Evolutionary conservation across 2,113 vertebrate genomes (phyloP).

Genomic region (Apodemus sylvaticus): DNA sequence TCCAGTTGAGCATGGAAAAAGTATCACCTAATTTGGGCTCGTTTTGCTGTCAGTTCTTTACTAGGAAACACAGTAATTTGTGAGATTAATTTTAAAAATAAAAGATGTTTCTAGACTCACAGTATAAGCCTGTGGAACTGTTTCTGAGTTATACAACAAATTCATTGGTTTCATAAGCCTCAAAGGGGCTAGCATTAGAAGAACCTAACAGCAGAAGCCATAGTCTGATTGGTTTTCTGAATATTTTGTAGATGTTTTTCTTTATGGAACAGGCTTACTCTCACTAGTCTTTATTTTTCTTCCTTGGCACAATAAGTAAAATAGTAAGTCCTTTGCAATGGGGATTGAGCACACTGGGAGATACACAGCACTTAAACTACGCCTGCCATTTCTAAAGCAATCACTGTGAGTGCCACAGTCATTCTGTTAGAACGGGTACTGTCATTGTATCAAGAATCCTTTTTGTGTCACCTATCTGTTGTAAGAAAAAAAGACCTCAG

Average conservation of each 20-base stretch:
- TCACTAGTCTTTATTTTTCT: not conserved
- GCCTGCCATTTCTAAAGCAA: not conserved
- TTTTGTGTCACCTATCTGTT: not conserved
- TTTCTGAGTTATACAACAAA: slow-evolving; percentile 32
- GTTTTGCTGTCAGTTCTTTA: not conserved
- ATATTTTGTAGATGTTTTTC: not conserved
- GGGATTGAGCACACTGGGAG: not conserved
- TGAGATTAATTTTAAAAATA: slow-evolving; percentile 8
- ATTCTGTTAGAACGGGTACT: not conserved
- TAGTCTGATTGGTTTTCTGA: too few relatives aligned
- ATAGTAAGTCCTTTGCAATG: not conserved
- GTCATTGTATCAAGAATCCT: not conserved
- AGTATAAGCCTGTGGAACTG: not conserved
- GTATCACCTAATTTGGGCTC: not conserved
- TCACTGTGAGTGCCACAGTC: not conserved
- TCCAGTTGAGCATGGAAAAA: not conserved
- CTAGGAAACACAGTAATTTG: not conserved
- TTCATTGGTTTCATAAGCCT: not conserved
- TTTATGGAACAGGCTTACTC: not conserved
- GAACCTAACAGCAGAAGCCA: not conserved
- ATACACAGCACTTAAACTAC: not conserved
- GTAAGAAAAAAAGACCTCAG: not conserved
- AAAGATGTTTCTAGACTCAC: not conserved
- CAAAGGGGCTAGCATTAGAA: not conserved
- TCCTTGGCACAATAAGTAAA: not conserved